Evolutionary conservation across 2,113 vertebrate species (phyloP), one percentile per base, ranked within the genome.

Genomic region (Apistogramma diplotaenia): DNA sequence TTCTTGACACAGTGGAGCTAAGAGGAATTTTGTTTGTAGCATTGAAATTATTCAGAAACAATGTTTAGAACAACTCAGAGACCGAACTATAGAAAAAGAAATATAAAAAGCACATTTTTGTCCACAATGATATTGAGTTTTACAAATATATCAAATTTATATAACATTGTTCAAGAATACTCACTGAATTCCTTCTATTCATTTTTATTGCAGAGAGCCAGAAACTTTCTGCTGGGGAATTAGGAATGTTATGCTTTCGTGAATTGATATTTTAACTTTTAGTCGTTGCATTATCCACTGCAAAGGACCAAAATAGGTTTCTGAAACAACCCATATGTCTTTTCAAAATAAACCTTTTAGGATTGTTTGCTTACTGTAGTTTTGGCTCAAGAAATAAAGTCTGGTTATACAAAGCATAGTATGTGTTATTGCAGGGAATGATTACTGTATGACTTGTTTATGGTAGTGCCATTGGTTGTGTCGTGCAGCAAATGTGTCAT

Each of bases 21-120:
- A 78, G 70, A 76, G 35, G 72, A 71, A 33, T 83, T 60, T 55
- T 9, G 59, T 78, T 78, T 55, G 55, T 5, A 37, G 60, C 51
- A n/a, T 21, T 46, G 23, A 81, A 61, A 53, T 76, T 1, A 29
- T 54, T 67, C 25, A 65, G 59, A 75, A 29, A 60, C 6, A 74
- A 74, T 59, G 54, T 51, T 19, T 61, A 23, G 27, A 79, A n/a
- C 31, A 65, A 70, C 57, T 27, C 55, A n/a, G 31, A 18, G 25
- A 74, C 13, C 31, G 57, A 4, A 13, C 37, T n/a, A n/a, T n/a
- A n/a, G n/a, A n/a, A 33, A 9, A 29, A 59, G 23, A 71, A 65
- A 13, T 58, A 65, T 53, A 59, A 72, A 78, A 43, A 55, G 5
- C 19, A n/a, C 8, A 19, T 35, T 70, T 13, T 15, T 16, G 21